A percentile compares a stretch with the other conserved stretches of the same genome.
Evolutionary conservation across 2,797 vertebrate genomes (phyloP).

Genomic region (Selene dorsalis): DNA sequence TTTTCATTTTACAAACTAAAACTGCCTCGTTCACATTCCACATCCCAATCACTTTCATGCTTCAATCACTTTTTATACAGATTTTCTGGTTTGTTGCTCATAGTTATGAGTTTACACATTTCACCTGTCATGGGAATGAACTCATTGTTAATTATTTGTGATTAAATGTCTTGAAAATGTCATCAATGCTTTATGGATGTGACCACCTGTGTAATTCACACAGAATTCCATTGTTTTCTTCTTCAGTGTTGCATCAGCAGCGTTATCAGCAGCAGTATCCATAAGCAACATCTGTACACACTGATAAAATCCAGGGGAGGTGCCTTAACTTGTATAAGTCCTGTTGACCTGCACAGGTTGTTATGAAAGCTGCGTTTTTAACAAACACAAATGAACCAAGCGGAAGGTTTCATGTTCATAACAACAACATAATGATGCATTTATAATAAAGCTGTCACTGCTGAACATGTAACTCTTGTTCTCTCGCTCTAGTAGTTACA

Average conservation of each 20-base stretch:
- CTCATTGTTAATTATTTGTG: background rate
- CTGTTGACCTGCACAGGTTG: slow-evolving; percentile 5
- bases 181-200: background rate
- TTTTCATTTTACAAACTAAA: slow-evolving; percentile 3
- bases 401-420: background rate
- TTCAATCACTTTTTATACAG: background rate
- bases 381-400: background rate
- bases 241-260: background rate
- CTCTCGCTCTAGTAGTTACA: background rate
- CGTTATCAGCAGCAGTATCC: slow-evolving; percentile 29
- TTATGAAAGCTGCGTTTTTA: slow-evolving; percentile 18
- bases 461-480: background rate
- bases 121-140: too few species aligned
- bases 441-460: background rate
- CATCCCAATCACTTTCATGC: slow-evolving; percentile 11
- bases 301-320: slow-evolving; percentile 49
- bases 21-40: background rate
- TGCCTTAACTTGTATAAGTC: slow-evolving; percentile 27
- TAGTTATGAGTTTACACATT: background rate
- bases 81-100: background rate
- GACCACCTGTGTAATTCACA: background rate
- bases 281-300: slow-evolving; percentile 43
- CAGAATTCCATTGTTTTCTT: background rate
- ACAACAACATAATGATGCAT: background rate
- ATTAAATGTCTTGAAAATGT: background rate